Evolutionary conservation across 2,797 vertebrate species (phyloP), one percentile per base, ranked within the genome.

Genomic region (Triplophysa bombifrons): DNA sequence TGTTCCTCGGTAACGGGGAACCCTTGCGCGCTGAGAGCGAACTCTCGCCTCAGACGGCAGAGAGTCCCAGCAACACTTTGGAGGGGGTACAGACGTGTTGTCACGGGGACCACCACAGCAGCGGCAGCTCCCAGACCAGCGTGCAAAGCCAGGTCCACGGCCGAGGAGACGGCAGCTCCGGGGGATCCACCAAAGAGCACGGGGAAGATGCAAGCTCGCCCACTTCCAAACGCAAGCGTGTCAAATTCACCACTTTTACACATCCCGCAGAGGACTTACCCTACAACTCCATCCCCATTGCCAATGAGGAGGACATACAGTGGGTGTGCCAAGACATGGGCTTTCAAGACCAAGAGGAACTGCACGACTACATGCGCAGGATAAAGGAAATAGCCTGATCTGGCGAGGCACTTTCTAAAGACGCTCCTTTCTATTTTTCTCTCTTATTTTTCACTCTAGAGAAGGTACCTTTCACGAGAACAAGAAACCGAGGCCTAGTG

Each of bases 241-340:
- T 99, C 83, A 99, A 99, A 91, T 99, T 99, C 81, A 99, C 97
- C 89, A 99, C 97, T 72, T 99, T 99, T 1, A 95, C 95, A 90
- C 93, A 98, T 78, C 98, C 97, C 86, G 94, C 96, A 0, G 97
- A 99, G 25, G 97, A 98, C 84, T 92, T 96, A 91, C 96, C 96
- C 86, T 99, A 99, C 87, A 97, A 99, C 93, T 96, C 97, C 56
- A 96, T 99, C 87, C 97, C 98, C 51, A 94, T 97, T 0, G 95
- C 96, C 0, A 96, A 99, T 0, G 97, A 97, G 80, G 96, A 97
- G 93, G 98, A 98, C 92, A 94, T 99, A 91, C 96, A 97, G 85
- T 99, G 98, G 98, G 95, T 97, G 61, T 98, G 98, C 90, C 96
- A 96, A 76, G 98, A 99, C 86, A 97, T 98, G 96, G 95, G 96